These are phyloP conservation scores for Holacanthus passer DNA, from an alignment of 2,113 vertebrate species.

Conservation along the genomic window DNA sequence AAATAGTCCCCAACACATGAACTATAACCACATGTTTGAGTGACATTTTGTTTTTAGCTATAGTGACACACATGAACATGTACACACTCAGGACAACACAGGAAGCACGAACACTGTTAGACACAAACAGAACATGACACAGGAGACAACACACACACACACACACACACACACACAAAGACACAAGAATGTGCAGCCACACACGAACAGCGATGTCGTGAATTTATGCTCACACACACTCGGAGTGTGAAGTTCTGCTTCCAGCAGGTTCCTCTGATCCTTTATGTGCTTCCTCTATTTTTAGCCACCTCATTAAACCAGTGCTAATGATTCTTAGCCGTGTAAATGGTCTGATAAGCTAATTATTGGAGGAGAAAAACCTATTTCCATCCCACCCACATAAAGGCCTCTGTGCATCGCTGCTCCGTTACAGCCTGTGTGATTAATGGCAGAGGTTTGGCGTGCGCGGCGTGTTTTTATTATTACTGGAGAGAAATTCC, in stretches of 20 bases:
- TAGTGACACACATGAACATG: background rate
- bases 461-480: constrained; percentile 23
- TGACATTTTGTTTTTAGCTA: too few species aligned
- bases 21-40: too few species aligned
- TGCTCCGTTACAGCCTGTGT: background rate
- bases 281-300: constrained; percentile 66
- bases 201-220: background rate
- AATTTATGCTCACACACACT: constrained; percentile 55
- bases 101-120: background rate
- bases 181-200: background rate
- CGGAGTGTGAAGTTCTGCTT: constrained; percentile 43
- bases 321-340: constrained; percentile 67
- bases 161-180: background rate
- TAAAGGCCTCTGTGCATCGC: constrained; percentile 12
- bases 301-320: constrained; percentile 70
- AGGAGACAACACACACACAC: background rate
- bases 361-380: constrained; percentile 69
- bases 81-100: background rate
- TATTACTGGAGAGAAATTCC: constrained; percentile 22
- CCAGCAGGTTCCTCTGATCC: constrained; percentile 48
- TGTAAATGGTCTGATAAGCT: constrained; percentile 74
- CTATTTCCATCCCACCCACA: constrained; percentile 57
- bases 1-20: background rate
- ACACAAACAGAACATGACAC: constrained; percentile 6
- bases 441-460: constrained; percentile 42